Evolutionary conservation across 2,888 invertebrate species (phyloP).

Genomic region (Pterostichus niger): DNA sequence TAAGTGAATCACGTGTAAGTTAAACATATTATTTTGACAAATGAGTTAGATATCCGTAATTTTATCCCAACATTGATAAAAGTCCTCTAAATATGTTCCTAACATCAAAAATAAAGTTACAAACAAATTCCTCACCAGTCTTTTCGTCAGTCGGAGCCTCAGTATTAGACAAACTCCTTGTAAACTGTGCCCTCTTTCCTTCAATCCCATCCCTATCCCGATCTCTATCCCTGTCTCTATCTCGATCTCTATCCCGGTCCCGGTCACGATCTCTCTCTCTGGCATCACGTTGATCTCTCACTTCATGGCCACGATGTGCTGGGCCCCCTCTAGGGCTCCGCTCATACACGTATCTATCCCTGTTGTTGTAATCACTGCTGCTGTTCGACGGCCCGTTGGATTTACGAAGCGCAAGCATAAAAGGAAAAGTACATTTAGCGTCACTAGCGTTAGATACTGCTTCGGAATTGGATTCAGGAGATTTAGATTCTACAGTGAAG

Average conservation of each 20-base stretch:
- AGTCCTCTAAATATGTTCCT: too few relatives aligned
- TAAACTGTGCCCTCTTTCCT: conserved; percentile 82
- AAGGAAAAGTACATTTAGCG: conserved; percentile 69
- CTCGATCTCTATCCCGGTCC: conserved; percentile 56
- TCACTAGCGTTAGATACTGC: conserved; percentile 62
- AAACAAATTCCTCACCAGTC: conserved; percentile 80
- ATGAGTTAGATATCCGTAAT: too few relatives aligned
- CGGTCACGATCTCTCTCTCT: conserved; percentile 69
- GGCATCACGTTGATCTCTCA: conserved; percentile 70
- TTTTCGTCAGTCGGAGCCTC: conserved; percentile 92
- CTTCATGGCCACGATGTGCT: conserved; percentile 69
- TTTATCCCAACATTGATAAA: too few relatives aligned
- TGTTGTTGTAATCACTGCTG: conserved; percentile 81
- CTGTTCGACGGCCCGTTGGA: conserved; percentile 1
- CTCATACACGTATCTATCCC: conserved; percentile 69
- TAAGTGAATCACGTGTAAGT: too few relatives aligned
- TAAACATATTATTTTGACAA: too few relatives aligned
- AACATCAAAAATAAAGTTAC: too few relatives aligned
- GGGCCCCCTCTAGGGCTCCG: conserved; percentile 65
- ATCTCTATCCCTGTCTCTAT: conserved; percentile 70
- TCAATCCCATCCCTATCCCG: conserved; percentile 80
- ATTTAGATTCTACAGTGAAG: conserved; percentile 31
- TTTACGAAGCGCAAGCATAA: conserved; percentile 58
- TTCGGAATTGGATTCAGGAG: conserved; percentile 20
- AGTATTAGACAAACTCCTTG: conserved; percentile 89